phyloP scores from a whole-genome alignment of 2,797 vertebrate genomes.

The Macropodus opercularis region DNA sequence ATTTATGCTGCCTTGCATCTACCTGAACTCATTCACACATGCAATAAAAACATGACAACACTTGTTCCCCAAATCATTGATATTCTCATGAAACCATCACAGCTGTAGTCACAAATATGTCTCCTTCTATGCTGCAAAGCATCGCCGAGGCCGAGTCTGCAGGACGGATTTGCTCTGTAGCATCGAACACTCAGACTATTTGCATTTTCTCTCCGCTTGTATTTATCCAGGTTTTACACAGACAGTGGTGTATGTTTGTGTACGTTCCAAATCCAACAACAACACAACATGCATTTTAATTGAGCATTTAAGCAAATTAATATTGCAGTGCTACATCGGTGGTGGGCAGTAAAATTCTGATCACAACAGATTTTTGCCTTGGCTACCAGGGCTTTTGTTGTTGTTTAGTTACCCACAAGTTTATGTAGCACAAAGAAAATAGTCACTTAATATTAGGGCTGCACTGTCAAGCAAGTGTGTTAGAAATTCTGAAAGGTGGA shows the following conservation, averaged over 20 bases:
- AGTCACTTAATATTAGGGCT: conserved; percentile 32
- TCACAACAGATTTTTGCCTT: not conserved
- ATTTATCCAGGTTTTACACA: conserved; percentile 24
- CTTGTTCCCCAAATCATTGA: conserved; percentile 12
- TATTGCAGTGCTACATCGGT: conserved; percentile 18
- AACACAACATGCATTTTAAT: conserved; percentile 43
- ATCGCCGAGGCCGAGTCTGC: conserved; percentile 39
- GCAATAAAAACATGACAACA: conserved; percentile 6
- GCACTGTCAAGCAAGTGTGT: conserved; percentile 16
- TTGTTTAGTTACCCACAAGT: conserved; percentile 45
- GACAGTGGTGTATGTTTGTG: conserved; percentile 21
- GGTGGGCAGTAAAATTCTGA: conserved; percentile 25
- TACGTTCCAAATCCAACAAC: conserved; percentile 27
- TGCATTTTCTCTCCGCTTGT: conserved; percentile 27
- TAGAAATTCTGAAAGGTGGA: conserved; percentile 32
- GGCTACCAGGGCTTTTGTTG: conserved; percentile 8
- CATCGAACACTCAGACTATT: conserved; percentile 37
- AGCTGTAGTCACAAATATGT: conserved; percentile 34
- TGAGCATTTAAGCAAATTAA: conserved; percentile 40
- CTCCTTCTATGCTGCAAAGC: conserved; percentile 37
- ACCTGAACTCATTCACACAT: conserved; percentile 15
- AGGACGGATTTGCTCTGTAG: conserved; percentile 27
- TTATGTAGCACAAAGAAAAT: conserved; percentile 55
- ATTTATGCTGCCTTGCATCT: conserved; percentile 29
- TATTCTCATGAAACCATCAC: conserved; percentile 27